Percentiles rank a stretch among this genome's conserved stretches.
Conservation (phyloP, 23 tunicate species). For the Aplidium turbinatum region DNA sequence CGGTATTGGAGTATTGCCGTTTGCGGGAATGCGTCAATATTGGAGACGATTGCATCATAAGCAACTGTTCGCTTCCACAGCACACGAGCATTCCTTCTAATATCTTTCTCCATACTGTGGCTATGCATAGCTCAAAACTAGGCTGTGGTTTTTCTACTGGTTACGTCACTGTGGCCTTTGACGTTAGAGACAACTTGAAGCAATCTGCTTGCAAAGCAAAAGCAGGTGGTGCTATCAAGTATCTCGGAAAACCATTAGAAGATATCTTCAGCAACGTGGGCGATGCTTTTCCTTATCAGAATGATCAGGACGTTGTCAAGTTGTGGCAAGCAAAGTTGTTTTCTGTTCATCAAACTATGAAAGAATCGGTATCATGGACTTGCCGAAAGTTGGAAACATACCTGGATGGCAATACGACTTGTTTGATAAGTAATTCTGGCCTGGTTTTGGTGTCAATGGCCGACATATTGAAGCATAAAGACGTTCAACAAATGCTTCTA, state of each 20-base stretch:
- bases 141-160: background rate
- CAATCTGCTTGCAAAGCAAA: background rate
- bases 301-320: background rate
- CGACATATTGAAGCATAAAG: constrained; percentile 35
- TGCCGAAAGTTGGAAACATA: constrained; percentile 4
- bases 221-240: constrained; percentile 25
- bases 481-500: constrained; percentile 39
- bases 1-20: constrained; percentile 57
- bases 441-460: constrained; percentile 35
- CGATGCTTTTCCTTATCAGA: constrained; percentile 19
- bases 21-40: constrained; percentile 40
- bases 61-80: constrained; percentile 48
- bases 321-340: constrained; percentile 77
- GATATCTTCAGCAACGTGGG: constrained; percentile 5
- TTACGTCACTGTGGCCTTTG: constrained; percentile 70
- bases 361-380: constrained; percentile 44
- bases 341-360: constrained; percentile 29
- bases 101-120: constrained; percentile 66
- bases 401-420: background rate
- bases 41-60: constrained; percentile 61
- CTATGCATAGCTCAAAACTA: constrained; percentile 6
- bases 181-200: constrained; percentile 57
- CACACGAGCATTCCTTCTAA: constrained; percentile 28
- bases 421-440: background rate
- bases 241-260: constrained; percentile 38